Percentiles rank a stretch among this genome's conserved stretches.
Conservation (phyloP, 2,888 invertebrate species). For the Erpobdella octoculata region DNA sequence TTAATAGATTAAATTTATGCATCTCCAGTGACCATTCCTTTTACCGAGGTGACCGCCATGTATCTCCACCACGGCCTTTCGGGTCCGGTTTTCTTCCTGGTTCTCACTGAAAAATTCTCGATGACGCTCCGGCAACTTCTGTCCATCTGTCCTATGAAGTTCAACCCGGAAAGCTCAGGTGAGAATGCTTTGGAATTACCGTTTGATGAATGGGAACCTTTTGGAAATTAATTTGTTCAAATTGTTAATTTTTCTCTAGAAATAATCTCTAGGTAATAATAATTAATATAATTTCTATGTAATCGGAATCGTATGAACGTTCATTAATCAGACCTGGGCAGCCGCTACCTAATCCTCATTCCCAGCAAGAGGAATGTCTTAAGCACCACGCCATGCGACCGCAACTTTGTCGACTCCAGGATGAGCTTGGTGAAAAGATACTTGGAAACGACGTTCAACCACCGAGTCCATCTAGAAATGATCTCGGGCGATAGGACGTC, state of each 20-base stretch:
- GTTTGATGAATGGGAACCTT: not conserved
- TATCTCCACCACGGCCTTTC: slow-evolving; percentile 26
- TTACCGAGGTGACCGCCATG: slow-evolving; percentile 11
- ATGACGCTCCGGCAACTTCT: not conserved
- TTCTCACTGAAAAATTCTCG: not conserved
- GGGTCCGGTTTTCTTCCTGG: slow-evolving; percentile 28
- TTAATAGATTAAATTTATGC: not conserved
- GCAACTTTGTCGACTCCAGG: too few species aligned
- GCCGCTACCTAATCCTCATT: not conserved
- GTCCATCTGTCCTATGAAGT: not conserved
- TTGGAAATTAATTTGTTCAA: not conserved
- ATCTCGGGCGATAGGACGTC: too few species aligned
- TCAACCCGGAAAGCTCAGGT: not conserved
- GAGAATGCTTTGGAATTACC: not conserved
- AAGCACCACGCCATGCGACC: too few species aligned
- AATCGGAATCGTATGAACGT: not conserved
- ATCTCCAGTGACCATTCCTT: slow-evolving; percentile 9
- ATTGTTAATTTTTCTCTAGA: not conserved
- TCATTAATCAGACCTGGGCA: not conserved
- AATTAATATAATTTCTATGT: not conserved
- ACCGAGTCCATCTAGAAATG: too few species aligned
- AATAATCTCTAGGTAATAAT: too few species aligned
- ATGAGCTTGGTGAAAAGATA: too few species aligned
- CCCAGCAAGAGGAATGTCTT: slow-evolving; percentile 11
- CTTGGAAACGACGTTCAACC: too few species aligned